Conservation (phyloP, 2,113 vertebrate species). For the Cheilinus undulatus region DNA sequence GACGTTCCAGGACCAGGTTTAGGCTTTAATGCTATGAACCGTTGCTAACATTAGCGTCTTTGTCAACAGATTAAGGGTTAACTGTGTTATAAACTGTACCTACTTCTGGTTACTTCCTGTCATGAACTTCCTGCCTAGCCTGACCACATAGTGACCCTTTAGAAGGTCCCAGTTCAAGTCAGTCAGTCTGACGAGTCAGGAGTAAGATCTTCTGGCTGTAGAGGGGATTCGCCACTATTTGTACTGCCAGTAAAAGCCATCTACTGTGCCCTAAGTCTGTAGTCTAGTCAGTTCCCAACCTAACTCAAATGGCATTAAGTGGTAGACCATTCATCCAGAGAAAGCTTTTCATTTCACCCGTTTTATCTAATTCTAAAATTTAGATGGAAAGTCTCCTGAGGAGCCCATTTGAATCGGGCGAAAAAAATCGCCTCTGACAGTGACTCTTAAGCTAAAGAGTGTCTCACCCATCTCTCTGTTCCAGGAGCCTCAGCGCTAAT, state of each 20-base stretch:
- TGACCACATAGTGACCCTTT: too few relatives aligned
- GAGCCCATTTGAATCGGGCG: conserved; percentile 11
- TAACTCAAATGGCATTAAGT: conserved; percentile 23
- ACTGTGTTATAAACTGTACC: too few relatives aligned
- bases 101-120: too few relatives aligned
- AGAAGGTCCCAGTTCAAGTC: too few relatives aligned
- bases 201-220: too few relatives aligned
- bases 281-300: neutral
- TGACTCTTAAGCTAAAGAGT: conserved; percentile 38
- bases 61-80: too few relatives aligned
- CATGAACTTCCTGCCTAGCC: too few relatives aligned
- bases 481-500: conserved; percentile 45
- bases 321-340: neutral
- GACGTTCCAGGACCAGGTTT: too few relatives aligned
- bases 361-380: conserved; percentile 13
- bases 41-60: too few relatives aligned
- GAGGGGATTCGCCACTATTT: neutral
- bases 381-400: conserved; percentile 25
- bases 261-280: neutral
- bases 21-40: too few relatives aligned
- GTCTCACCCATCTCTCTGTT: conserved; percentile 14
- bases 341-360: conserved; percentile 25
- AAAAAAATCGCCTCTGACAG: neutral
- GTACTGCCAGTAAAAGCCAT: neutral
- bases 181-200: too few relatives aligned